Percentiles rank a stretch among this genome's conserved stretches.
These are phyloP conservation scores for Ceratotherium simum DNA, from an alignment of 2,113 vertebrate genomes.

Conservation along the genomic window DNA sequence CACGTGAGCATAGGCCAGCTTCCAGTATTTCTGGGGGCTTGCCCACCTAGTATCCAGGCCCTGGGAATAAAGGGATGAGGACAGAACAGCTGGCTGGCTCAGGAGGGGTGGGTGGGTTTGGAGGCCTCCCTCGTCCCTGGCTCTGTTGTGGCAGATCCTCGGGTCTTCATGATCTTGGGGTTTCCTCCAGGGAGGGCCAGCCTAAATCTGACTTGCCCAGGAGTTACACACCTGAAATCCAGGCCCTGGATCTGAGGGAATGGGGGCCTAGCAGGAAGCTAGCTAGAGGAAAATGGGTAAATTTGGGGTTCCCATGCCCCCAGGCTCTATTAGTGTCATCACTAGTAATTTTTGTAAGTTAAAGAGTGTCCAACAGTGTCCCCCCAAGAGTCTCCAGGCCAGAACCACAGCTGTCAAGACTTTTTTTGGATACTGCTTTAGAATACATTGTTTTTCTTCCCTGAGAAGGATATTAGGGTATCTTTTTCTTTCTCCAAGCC, in stretches of 20 bases:
- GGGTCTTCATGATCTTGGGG: background rate
- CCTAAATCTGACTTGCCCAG: background rate
- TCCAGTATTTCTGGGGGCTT: background rate
- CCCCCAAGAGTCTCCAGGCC: background rate
- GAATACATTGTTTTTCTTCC: background rate
- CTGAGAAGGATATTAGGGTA: background rate
- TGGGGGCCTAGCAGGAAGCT: background rate
- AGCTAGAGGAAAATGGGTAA: background rate
- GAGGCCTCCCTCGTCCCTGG: background rate
- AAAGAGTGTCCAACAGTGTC: background rate
- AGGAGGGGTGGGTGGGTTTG: background rate
- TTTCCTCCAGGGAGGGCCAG: background rate
- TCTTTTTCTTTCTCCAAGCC: background rate
- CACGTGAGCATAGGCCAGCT: background rate
- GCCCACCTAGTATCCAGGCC: background rate
- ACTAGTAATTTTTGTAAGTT: background rate
- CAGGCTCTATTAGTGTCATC: background rate
- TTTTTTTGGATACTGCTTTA: background rate
- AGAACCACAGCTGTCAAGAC: background rate
- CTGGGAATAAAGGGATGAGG: background rate
- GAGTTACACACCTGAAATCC: background rate
- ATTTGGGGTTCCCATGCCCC: background rate
- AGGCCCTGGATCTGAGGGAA: background rate
- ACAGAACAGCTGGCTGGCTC: background rate
- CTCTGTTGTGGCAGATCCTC: background rate